Conservation (phyloP, 2,113 vertebrate genomes). For the Crotalus horridus region DNA sequence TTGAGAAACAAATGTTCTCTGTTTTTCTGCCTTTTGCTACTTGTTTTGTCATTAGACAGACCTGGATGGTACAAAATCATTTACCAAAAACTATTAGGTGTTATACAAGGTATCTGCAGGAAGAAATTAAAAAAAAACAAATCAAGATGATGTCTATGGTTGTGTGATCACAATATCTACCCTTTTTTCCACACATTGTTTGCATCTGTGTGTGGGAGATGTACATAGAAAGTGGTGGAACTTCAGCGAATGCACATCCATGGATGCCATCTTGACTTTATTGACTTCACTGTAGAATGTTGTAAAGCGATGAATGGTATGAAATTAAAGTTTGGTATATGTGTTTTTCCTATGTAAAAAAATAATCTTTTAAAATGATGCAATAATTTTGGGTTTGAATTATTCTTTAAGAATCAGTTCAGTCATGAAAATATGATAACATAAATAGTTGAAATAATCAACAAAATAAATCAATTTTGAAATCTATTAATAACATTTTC, state of each 20-base stretch:
- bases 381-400: slow-evolving; percentile 23
- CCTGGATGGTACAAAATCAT: slow-evolving; percentile 32
- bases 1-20: slow-evolving; percentile 37
- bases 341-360: neutral
- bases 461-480: slow-evolving; percentile 11
- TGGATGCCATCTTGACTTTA: neutral
- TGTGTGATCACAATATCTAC: neutral
- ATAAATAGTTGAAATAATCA: slow-evolving; percentile 8
- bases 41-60: slow-evolving; percentile 36
- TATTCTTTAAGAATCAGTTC: slow-evolving; percentile 6
- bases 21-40: slow-evolving; percentile 27
- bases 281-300: slow-evolving; percentile 24
- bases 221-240: neutral
- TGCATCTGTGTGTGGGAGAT: neutral
- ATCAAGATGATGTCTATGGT: neutral
- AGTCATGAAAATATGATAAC: slow-evolving; percentile 27
- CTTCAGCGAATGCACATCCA: neutral
- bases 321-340: slow-evolving; percentile 40
- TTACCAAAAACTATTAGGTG: slow-evolving; percentile 32
- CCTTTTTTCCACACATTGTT: neutral
- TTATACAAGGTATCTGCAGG: neutral
- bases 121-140: neutral
- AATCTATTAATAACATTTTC: slow-evolving; percentile 21
- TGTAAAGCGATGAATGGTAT: slow-evolving; percentile 33
- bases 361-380: slow-evolving; percentile 31